A percentile compares a stretch with the other conserved stretches of the same genome.
These are phyloP conservation scores for Clunio marinus DNA, from an alignment of 2,888 invertebrate genomes.

Conservation along the genomic window DNA sequence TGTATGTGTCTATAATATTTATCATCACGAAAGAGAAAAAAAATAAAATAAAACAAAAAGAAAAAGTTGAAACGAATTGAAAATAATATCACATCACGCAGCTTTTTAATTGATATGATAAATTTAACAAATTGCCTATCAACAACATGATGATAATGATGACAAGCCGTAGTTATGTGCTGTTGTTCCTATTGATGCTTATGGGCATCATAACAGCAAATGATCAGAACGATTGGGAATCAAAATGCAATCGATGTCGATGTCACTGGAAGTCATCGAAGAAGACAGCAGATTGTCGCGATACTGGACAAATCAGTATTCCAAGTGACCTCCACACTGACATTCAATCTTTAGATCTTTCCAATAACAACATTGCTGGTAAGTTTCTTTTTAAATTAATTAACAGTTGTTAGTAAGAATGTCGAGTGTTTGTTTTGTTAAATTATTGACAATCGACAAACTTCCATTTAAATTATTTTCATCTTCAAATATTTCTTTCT, in stretches of 20 bases:
- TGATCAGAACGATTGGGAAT: conserved; percentile 46
- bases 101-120: conserved; percentile 26
- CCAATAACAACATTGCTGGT: conserved; percentile 48
- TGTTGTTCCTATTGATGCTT: conserved; percentile 13
- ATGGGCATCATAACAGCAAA: conserved; percentile 20
- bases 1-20: no score
- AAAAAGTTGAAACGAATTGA: no score
- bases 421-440: no score
- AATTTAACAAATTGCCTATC: conserved; percentile 8
- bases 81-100: not conserved
- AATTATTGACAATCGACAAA: no score
- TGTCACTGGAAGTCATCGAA: conserved; percentile 84
- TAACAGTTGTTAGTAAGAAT: no score
- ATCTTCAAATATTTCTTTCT: no score
- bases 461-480: no score
- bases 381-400: conserved; percentile 32
- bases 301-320: conserved; percentile 61
- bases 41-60: no score
- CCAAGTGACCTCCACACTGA: conserved; percentile 70
- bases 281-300: conserved; percentile 75
- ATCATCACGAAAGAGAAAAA: no score
- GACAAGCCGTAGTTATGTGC: conserved; percentile 5
- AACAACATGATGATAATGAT: conserved; percentile 29
- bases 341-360: conserved; percentile 67
- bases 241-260: conserved; percentile 57